Conservation (phyloP, 2,888 invertebrate genomes). For the Loripinus fragilis region DNA sequence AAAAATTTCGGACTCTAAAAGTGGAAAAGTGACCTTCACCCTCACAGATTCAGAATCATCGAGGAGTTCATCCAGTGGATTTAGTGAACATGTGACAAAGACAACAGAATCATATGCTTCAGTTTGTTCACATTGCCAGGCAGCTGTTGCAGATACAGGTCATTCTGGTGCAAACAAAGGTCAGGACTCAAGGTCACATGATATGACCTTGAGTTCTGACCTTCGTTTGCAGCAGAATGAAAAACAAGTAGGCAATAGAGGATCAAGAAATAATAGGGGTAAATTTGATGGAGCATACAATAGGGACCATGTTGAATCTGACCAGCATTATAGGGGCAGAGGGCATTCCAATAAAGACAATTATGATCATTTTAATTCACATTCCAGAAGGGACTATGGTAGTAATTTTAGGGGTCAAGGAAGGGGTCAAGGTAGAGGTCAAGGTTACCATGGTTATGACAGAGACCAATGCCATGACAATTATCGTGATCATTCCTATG, state of each 20-base stretch:
- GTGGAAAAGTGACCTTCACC: conserved; percentile 65
- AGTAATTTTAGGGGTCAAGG: background rate
- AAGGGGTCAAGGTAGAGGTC: conserved; percentile 27
- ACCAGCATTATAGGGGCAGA: background rate
- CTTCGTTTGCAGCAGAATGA: background rate
- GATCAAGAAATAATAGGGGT: background rate
- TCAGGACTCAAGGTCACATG: conserved; percentile 8
- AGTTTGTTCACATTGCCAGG: conserved; percentile 67
- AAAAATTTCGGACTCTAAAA: background rate
- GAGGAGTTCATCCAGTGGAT: conserved; percentile 72
- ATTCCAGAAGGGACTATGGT: conserved; percentile 11
- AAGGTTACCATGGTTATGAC: conserved; percentile 14
- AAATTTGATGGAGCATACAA: background rate
- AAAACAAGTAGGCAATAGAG: background rate
- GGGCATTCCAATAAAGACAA: conserved; percentile 2
- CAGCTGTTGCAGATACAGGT: conserved; percentile 22
- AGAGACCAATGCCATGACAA: background rate
- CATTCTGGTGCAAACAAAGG: conserved; percentile 22
- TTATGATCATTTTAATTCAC: background rate
- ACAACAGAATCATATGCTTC: conserved; percentile 64
- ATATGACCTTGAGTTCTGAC: no score
- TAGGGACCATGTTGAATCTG: background rate
- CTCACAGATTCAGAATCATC: conserved; percentile 66
- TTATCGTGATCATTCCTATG: conserved; percentile 16
- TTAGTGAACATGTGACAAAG: conserved; percentile 64